phyloP scores from a whole-genome alignment of 2,888 invertebrate species.

The Ernsta delagoae region DNA sequence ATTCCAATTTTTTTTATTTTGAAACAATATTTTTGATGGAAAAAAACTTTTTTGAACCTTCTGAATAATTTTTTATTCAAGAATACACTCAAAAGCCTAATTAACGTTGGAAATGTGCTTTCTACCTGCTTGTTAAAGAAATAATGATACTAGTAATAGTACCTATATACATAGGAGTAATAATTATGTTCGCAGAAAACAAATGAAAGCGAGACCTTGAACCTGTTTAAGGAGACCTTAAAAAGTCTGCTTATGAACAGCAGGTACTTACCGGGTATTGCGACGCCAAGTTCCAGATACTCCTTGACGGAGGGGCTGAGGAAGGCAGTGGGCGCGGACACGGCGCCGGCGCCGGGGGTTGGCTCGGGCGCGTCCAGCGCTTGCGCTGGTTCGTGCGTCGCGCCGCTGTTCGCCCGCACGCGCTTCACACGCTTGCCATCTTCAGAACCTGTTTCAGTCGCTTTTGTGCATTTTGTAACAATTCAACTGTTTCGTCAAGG shows the following conservation, averaged over 20 bases:
- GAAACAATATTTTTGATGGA: too few relatives aligned
- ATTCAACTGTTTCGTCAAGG: not conserved
- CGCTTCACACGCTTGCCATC: slow-evolving; percentile 87
- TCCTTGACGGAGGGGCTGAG: slow-evolving; percentile 94
- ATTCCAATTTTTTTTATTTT: too few relatives aligned
- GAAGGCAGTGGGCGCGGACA: slow-evolving; percentile 89
- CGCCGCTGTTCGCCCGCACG: slow-evolving; percentile 76
- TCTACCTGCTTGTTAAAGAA: too few relatives aligned
- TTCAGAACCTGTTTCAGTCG: slow-evolving; percentile 68
- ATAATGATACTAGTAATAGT: too few relatives aligned
- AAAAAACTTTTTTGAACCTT: too few relatives aligned
- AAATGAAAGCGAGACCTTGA: slow-evolving; percentile 1
- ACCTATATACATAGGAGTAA: too few relatives aligned
- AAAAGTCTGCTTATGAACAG: slow-evolving; percentile 6
- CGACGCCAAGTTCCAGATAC: slow-evolving; percentile 94
- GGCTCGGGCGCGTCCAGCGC: slow-evolving; percentile 78
- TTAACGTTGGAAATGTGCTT: too few relatives aligned
- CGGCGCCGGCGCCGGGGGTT: slow-evolving; percentile 64
- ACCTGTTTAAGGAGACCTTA: slow-evolving; percentile 6
- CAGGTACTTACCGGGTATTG: slow-evolving; percentile 90
- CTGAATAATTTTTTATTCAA: too few relatives aligned
- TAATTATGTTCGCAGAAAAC: not conserved
- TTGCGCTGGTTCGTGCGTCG: slow-evolving; percentile 54
- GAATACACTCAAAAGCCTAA: too few relatives aligned
- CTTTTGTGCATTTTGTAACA: not conserved